Evolutionary conservation across 2,888 invertebrate genomes (phyloP), one percentile per base, ranked within the genome.

Genomic region (Aethes cnicana): DNA sequence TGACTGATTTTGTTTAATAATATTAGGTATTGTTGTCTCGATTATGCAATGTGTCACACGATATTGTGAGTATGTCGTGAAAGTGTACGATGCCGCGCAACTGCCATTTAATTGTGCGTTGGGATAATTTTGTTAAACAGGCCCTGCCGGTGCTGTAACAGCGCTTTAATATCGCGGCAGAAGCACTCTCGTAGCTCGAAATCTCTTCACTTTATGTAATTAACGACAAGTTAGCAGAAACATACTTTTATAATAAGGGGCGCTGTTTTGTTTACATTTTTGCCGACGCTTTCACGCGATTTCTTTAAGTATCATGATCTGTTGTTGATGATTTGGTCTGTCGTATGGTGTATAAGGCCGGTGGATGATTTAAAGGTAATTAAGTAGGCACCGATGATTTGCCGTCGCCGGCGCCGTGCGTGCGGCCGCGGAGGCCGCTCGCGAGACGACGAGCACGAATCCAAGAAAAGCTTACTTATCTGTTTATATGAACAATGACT

Each of bases 31-130:
- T 55, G 53, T 58, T 54, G 46, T 58, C 52, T 23, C 53, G 61
- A 63, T 82, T 81, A 70, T 66, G 69, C 66, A 79, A 79, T 68
- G 67, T 70, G 69, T 77, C 80, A 74, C 78, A 77, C 76, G 72
- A 69, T 67, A 64, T 68, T 57, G 65, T 61, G 66, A 65, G 66
- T 69, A 64, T 63, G 58, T 65, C 68, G 81, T 69, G 86, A 87
- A 85, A 82, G 81, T 70, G 67, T 66, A 67, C 21, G 47, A 48
- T 59, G 57, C 58, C 61, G 48, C 57, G 48, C 63, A 65, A 68
- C 53, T 61, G 62, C 63, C 63, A 63, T 62, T 72, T 70, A 69
- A 77, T 74, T 74, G 65, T 63, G 56, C 49, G 57, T 53, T 58
- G 65, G 55, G 68, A 69, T 70, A 68, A 66, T 64, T 62, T 63